phyloP scores from a whole-genome alignment of 2,888 invertebrate genomes.

The Scaptomyza cyrtandrae region DNA sequence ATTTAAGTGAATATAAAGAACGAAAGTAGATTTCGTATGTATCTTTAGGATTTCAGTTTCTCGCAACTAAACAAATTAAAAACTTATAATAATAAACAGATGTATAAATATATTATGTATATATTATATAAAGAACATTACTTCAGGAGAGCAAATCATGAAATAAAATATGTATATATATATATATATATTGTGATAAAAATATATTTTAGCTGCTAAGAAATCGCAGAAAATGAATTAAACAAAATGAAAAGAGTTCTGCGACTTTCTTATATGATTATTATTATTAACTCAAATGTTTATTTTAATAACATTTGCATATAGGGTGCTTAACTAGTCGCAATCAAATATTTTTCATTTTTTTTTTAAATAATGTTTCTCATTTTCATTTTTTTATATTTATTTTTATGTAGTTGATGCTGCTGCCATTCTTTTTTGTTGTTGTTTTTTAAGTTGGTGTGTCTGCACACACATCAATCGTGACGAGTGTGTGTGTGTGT shows the following conservation, averaged over 20 bases:
- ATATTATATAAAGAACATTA: too few species aligned
- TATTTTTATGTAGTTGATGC: constrained; percentile 8
- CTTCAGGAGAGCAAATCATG: too few species aligned
- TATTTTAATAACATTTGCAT: background rate
- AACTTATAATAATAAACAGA: too few species aligned
- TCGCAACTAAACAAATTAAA: background rate
- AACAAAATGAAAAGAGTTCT: too few species aligned
- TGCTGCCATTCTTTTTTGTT: constrained; percentile 9
- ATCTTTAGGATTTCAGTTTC: background rate
- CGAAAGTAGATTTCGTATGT: background rate
- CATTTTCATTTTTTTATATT: constrained; percentile 12
- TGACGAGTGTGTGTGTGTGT: constrained; percentile 14
- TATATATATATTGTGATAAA: too few species aligned
- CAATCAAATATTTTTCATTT: background rate
- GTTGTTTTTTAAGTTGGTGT: constrained; percentile 52
- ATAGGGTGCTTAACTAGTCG: constrained; percentile 14
- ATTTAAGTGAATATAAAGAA: background rate
- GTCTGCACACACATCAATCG: constrained; percentile 50
- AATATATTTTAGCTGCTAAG: too few species aligned
- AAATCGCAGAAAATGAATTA: too few species aligned
- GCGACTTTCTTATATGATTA: too few species aligned
- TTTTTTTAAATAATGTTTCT: background rate
- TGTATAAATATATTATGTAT: too few species aligned
- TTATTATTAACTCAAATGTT: background rate
- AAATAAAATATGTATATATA: too few species aligned